These are phyloP conservation scores for Regulus satrapa DNA, from an alignment of 2,113 vertebrate genomes.

Conservation along the genomic window DNA sequence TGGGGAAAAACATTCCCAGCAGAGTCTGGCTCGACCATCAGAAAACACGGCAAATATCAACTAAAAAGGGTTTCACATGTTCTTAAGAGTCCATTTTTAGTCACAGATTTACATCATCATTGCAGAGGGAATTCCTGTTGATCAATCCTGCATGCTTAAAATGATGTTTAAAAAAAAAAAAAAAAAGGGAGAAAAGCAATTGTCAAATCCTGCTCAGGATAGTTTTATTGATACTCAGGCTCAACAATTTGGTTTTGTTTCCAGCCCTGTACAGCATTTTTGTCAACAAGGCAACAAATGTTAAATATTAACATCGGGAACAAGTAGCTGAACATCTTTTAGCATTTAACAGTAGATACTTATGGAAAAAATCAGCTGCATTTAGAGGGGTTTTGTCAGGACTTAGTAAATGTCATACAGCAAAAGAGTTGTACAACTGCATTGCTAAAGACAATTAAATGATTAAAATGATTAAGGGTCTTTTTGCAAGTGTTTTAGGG, in stretches of 20 bases:
- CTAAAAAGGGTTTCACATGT: neutral
- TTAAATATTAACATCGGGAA: neutral
- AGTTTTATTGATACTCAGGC: neutral
- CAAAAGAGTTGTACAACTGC: neutral
- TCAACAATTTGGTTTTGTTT: neutral
- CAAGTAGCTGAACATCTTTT: neutral
- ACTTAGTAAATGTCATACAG: neutral
- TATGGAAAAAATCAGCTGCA: neutral
- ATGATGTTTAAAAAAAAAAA: neutral
- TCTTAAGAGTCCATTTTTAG: neutral
- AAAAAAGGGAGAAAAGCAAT: rapidly evolving
- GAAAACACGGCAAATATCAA: neutral
- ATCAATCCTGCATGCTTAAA: neutral
- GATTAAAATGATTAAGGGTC: neutral
- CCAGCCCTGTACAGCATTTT: neutral
- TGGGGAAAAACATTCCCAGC: neutral
- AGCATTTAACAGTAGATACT: neutral
- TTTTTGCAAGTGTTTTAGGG: neutral
- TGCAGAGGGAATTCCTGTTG: neutral
- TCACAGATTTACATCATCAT: neutral
- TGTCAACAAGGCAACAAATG: neutral
- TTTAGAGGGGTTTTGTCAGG: neutral
- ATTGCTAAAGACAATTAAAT: neutral
- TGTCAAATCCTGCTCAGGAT: neutral
- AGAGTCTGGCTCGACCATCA: neutral